Percentiles rank a stretch among this genome's conserved stretches.
These are phyloP conservation scores for Gymnarchus niloticus DNA, from an alignment of 2,113 vertebrate genomes.

Conservation along the genomic window DNA sequence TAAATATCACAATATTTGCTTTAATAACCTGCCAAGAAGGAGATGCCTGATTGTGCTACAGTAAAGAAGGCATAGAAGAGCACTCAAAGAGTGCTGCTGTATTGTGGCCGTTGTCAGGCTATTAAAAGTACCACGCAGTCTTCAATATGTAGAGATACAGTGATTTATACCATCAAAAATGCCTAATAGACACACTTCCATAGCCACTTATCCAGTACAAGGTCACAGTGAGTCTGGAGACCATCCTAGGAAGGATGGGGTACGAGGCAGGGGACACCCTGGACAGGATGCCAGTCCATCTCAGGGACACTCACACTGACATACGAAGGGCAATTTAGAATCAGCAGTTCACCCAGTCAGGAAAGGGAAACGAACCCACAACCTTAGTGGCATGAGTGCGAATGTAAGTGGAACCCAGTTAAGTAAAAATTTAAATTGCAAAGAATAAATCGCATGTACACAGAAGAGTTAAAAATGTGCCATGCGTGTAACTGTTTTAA, in stretches of 20 bases:
- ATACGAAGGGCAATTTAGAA: too few species aligned
- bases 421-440: not conserved
- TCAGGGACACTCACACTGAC: too few species aligned
- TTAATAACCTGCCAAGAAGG: not conserved
- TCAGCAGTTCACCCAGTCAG: too few species aligned
- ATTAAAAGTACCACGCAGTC: not conserved
- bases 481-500: not conserved
- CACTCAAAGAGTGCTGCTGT: not conserved
- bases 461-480: too few species aligned
- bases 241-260: not conserved
- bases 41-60: not conserved
- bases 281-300: too few species aligned
- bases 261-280: too few species aligned
- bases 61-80: too few species aligned
- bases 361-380: not conserved
- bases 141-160: too few species aligned
- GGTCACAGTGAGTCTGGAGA: not conserved
- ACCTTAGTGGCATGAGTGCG: not conserved
- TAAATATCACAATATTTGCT: slow-evolving; percentile 6
- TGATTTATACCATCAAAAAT: too few species aligned
- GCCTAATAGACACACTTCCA: too few species aligned
- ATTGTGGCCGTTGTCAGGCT: not conserved
- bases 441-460: not conserved
- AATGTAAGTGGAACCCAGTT: not conserved
- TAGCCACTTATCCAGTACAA: too few species aligned